Conservation (phyloP, 2,113 vertebrate genomes). For the Hassar affinis region DNA sequence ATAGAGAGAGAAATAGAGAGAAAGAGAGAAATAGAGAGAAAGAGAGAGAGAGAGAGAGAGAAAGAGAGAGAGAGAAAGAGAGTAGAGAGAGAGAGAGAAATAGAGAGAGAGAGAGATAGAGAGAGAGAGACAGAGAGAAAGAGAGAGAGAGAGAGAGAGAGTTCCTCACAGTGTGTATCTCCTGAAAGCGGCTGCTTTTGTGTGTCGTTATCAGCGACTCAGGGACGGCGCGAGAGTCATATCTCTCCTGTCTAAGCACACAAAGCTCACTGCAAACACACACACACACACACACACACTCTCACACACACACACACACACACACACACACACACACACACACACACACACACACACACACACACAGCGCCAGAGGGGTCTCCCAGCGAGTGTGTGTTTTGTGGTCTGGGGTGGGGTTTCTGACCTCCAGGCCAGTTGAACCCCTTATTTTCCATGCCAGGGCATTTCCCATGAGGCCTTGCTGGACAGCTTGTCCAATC, state of each 20-base stretch:
- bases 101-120: too few species aligned
- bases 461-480: constrained; percentile 65
- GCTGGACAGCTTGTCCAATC: constrained; percentile 63
- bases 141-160: neutral
- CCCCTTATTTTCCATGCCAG: constrained; percentile 64
- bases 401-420: constrained; percentile 54
- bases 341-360: too few species aligned
- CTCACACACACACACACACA: too few species aligned
- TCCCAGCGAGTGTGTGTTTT: constrained; percentile 41
- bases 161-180: neutral
- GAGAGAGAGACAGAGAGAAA: too few species aligned
- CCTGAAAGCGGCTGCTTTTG: constrained; percentile 17
- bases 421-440: constrained; percentile 68
- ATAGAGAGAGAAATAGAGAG: too few species aligned
- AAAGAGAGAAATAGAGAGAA: too few species aligned
- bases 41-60: too few species aligned
- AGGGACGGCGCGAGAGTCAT: constrained; percentile 32
- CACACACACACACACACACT: too few species aligned
- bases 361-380: constrained; percentile 8
- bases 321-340: too few species aligned
- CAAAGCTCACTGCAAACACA: constrained; percentile 46
- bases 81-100: too few species aligned
- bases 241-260: constrained; percentile 25
- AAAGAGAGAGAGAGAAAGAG: too few species aligned
- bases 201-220: constrained; percentile 27